phyloP scores from a whole-genome alignment of 2,797 vertebrate species.

The Sebastes reedi region DNA sequence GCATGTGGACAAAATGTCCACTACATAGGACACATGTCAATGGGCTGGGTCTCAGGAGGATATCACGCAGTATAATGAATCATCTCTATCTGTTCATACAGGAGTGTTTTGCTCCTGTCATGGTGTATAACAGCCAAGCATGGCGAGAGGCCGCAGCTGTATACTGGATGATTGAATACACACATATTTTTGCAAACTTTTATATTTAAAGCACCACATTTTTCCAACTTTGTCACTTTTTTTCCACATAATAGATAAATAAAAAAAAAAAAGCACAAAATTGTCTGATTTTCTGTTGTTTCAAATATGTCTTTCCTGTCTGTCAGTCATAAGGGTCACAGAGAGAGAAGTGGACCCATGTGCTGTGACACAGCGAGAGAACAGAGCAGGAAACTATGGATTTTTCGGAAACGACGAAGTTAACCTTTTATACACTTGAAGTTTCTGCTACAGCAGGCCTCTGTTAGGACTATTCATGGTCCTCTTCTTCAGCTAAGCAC shows the following conservation, averaged over 20 bases:
- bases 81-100: slow-evolving; percentile 24
- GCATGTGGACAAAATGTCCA: too few species aligned
- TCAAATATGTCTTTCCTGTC: slow-evolving; percentile 21
- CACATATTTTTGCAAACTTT: slow-evolving; percentile 74
- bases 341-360: neutral
- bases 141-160: slow-evolving; percentile 20
- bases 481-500: too few species aligned
- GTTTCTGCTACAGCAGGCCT: neutral
- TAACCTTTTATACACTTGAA: neutral
- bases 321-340: neutral
- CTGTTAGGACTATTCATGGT: neutral
- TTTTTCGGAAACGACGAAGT: neutral
- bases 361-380: neutral
- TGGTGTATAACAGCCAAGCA: slow-evolving; percentile 1
- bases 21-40: too few species aligned
- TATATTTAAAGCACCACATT: slow-evolving; percentile 74
- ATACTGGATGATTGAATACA: slow-evolving; percentile 65
- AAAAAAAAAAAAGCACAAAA: slow-evolving; percentile 60
- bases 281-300: slow-evolving; percentile 11
- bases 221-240: slow-evolving; percentile 77
- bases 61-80: neutral
- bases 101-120: neutral
- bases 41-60: too few species aligned
- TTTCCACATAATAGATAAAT: slow-evolving; percentile 58
- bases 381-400: neutral